These are phyloP conservation scores for Numida meleagris DNA, from an alignment of 2,113 vertebrate genomes.

Conservation along the genomic window DNA sequence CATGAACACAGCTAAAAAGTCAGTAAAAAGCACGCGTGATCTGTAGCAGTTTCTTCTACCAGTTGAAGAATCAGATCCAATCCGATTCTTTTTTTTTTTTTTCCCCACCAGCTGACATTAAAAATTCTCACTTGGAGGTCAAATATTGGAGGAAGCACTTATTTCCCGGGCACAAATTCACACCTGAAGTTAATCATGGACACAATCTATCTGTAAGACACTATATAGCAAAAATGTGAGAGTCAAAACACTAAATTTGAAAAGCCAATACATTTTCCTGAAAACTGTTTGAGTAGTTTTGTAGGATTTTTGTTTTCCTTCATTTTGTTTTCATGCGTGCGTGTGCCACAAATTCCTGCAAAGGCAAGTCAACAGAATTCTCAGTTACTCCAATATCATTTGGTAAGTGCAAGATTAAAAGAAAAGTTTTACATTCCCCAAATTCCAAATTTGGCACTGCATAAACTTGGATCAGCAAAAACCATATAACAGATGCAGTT, in stretches of 20 bases:
- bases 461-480: not conserved
- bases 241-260: not conserved
- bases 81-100: no score
- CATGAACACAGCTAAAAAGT: not conserved
- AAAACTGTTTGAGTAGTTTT: not conserved
- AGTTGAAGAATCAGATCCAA: not conserved
- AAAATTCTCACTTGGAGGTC: not conserved
- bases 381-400: not conserved
- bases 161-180: not conserved
- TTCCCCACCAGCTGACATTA: not conserved
- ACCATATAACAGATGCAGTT: not conserved
- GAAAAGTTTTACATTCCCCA: not conserved
- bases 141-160: not conserved
- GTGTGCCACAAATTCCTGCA: not conserved
- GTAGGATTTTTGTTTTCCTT: no score
- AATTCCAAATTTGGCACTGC: not conserved
- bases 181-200: not conserved
- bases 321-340: no score
- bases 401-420: not conserved
- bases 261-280: not conserved
- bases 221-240: rapidly evolving
- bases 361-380: not conserved
- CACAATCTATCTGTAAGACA: not conserved
- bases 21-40: rapidly evolving
- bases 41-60: not conserved